Base-by-base conservation (phyloP, 2,888 invertebrate genomes). In the Eurytoma adleriae region DNA sequence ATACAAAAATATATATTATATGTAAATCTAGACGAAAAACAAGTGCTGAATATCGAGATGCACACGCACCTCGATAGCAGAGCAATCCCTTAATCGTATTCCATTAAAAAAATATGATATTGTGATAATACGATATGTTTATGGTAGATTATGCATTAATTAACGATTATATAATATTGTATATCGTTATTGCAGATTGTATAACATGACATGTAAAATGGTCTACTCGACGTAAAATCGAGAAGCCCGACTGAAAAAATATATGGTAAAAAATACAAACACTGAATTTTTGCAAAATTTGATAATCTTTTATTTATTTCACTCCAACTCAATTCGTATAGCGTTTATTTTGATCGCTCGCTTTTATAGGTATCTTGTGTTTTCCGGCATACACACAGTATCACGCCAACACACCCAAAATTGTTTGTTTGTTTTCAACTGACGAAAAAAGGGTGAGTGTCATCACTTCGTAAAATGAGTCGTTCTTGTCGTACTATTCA, bases 41-140 rank as follows among this genome's bases (percentile, higher is more conserved):
- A 75, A 79, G 64, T 81, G 78, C 68, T 61, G 67, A 75, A 75
- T 52, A 30, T 75, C 59, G 30, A 78, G 71, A 75, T 78, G 27
- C 40, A 7, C 61, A n/a, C 1, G 27, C 27, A 50, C 73, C 69
- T 72, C 73, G 73, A 69, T 73, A 30, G 5, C 66, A 61, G 64
- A 81, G 64, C 64, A 71, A 61, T 20, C 82, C 82, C 80, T 81
- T 84, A 85, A 86, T 85, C 83, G 81, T 88, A 88, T 88, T 88
- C 87, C 88, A 86, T 86, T 84, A 86, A 85, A 88, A 69, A 78
- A 80, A 86, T 84, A 88, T 85, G 86, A 84, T 89, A 89, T 88
- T 89, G 89, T 89, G 88, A 89, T 89, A 89, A 85, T 89, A 86
- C 84, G 84, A 83, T 84, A 85, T 87, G 86, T 85, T 84, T 83